phyloP scores from a whole-genome alignment of 2,888 invertebrate genomes.

The Perithous albicinctus region DNA sequence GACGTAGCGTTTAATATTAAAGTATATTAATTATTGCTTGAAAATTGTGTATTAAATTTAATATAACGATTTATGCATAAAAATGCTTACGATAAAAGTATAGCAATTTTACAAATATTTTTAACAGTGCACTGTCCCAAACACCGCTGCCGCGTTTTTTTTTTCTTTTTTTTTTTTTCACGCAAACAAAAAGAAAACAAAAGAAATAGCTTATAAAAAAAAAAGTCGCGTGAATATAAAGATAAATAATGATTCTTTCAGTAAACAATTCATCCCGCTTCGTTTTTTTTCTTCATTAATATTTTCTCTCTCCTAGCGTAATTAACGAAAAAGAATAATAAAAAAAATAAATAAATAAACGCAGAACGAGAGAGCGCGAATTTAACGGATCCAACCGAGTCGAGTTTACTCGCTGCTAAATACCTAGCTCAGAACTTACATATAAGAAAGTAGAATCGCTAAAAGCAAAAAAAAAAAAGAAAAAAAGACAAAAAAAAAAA shows the following conservation, averaged over 20 bases:
- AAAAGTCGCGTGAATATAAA: background rate
- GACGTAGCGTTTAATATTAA: no score
- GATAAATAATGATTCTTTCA: constrained; percentile 23
- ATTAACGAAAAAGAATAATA: constrained; percentile 23
- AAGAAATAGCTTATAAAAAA: constrained; percentile 11
- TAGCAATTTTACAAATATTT: no score
- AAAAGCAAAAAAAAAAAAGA: constrained; percentile 3
- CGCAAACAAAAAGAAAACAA: background rate
- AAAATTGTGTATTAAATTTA: no score
- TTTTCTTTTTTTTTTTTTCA: no score
- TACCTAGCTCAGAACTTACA: background rate
- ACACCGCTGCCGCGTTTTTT: constrained; percentile 38
- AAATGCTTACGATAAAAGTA: no score
- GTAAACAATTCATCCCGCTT: constrained; percentile 46
- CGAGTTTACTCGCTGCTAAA: constrained; percentile 8
- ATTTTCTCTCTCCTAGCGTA: background rate
- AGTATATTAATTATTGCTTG: no score
- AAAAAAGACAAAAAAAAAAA: no score
- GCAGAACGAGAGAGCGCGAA: constrained; percentile 16
- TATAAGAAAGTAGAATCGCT: constrained; percentile 4
- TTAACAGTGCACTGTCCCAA: no score
- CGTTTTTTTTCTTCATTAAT: constrained; percentile 10
- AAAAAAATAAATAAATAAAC: no score
- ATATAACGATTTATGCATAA: no score
- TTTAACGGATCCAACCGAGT: constrained; percentile 14